These are phyloP conservation scores for Beaufortia kweichowensis DNA, from an alignment of 2,113 vertebrate species.

Conservation along the genomic window DNA sequence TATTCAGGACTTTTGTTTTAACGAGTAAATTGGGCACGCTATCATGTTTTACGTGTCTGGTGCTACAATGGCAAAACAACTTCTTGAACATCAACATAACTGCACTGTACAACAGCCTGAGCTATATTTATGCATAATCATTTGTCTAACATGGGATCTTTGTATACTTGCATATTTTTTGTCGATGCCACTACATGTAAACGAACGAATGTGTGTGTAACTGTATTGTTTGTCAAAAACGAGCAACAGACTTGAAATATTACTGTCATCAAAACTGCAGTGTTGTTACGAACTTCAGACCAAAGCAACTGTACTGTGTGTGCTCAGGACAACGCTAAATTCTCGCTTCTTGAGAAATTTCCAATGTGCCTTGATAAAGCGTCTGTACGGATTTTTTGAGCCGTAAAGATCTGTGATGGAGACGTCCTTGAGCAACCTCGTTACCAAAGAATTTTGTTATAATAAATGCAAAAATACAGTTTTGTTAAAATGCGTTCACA, in stretches of 20 bases:
- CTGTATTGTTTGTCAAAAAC: conserved; percentile 77
- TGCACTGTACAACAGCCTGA: conserved; percentile 75
- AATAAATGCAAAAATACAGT: not conserved
- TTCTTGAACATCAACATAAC: conserved; percentile 64
- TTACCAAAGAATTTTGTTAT: conserved; percentile 10
- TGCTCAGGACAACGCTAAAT: conserved; percentile 28
- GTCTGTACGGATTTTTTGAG: conserved; percentile 43
- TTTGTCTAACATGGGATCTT: conserved; percentile 74
- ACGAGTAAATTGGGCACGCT: conserved; percentile 21
- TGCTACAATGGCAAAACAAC: conserved; percentile 63
- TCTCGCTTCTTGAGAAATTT: not conserved
- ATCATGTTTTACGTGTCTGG: conserved; percentile 55
- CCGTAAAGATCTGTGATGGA: conserved; percentile 31
- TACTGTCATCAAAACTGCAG: conserved; percentile 54
- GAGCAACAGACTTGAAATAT: conserved; percentile 80
- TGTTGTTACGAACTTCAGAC: conserved; percentile 9
- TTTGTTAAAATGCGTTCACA: not conserved
- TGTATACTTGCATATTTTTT: conserved; percentile 74
- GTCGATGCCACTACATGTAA: conserved; percentile 68
- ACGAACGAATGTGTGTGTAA: conserved; percentile 67
- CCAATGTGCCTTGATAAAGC: conserved; percentile 11
- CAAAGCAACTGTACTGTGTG: conserved; percentile 24
- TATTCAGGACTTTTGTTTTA: conserved; percentile 14
- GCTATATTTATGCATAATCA: conserved; percentile 78
- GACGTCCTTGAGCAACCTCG: conserved; percentile 26